A percentile compares a stretch with the other conserved stretches of the same genome.
phyloP scores from a whole-genome alignment of 2,797 vertebrate genomes.

The Sebastes trivittatus region DNA sequence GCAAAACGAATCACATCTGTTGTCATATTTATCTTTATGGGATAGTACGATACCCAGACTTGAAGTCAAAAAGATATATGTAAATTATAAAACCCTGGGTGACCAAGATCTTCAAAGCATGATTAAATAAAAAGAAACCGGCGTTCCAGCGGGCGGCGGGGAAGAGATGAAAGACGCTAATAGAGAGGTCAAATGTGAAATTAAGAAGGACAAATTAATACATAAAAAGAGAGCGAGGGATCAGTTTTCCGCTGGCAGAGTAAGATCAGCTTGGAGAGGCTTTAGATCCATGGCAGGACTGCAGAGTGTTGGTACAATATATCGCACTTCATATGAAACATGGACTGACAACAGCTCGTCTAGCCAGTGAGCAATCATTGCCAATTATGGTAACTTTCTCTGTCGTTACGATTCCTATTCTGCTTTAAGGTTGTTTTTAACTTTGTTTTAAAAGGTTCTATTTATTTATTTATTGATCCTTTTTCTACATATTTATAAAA shows the following conservation, averaged over 20 bases:
- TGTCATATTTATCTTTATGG: neutral
- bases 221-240: constrained; percentile 4
- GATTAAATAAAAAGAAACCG: constrained; percentile 36
- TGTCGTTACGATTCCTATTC: neutral
- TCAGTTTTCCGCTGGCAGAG: constrained; percentile 27
- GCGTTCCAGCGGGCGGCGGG: neutral
- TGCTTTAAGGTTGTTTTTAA: neutral
- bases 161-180: constrained; percentile 36
- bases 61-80: neutral
- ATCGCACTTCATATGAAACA: constrained; percentile 7
- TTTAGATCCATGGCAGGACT: constrained; percentile 10
- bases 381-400: neutral
- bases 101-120: constrained; percentile 5
- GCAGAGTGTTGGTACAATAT: constrained; percentile 18
- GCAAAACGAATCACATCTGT: neutral
- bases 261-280: constrained; percentile 18
- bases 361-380: neutral
- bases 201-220: constrained; percentile 46
- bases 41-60: neutral
- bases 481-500: neutral
- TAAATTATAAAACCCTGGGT: neutral
- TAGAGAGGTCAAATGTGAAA: constrained; percentile 42
- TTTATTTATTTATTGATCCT: neutral
- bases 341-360: neutral
- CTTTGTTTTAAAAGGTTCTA: neutral